phyloP scores from a whole-genome alignment of 1,140 invertebrate species.

The Oryzaephilus surinamensis region DNA sequence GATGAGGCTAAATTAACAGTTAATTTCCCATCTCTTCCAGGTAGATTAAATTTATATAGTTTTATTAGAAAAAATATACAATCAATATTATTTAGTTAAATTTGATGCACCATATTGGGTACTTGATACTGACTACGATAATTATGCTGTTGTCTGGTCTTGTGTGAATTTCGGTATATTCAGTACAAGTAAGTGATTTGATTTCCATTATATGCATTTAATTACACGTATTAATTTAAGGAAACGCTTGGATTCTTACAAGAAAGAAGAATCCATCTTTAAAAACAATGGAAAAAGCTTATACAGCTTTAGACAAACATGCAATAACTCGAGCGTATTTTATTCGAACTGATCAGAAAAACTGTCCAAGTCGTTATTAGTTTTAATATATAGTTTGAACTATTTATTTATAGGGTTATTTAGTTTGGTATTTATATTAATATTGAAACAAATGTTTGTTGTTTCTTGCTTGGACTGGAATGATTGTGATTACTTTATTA shows the following conservation, averaged over 20 bases:
- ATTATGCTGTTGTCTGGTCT: slow-evolving; percentile 64
- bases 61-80: neutral
- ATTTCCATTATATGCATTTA: slow-evolving; percentile 6
- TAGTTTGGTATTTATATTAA: neutral
- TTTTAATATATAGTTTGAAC: slow-evolving; percentile 1
- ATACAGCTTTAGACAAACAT: slow-evolving; percentile 46
- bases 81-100: slow-evolving; percentile 20
- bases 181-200: slow-evolving; percentile 42
- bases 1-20: slow-evolving; percentile 48
- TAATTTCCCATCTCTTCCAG: slow-evolving; percentile 48
- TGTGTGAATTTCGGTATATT: slow-evolving; percentile 54
- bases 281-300: slow-evolving; percentile 47
- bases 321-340: slow-evolving; percentile 48
- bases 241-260: slow-evolving; percentile 56
- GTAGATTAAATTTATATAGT: slow-evolving; percentile 29
- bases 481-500: neutral
- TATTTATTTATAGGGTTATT: neutral
- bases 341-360: slow-evolving; percentile 51
- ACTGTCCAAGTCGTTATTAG: slow-evolving; percentile 39
- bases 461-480: neutral
- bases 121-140: slow-evolving; percentile 65
- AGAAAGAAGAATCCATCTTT: slow-evolving; percentile 44
- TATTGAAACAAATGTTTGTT: neutral
- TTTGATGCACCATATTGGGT: slow-evolving; percentile 61
- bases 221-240: slow-evolving; percentile 37